Evolutionary conservation across 1,140 invertebrate species (phyloP), one percentile per base, ranked within the genome.

Genomic region (Colletes latitarsis): DNA sequence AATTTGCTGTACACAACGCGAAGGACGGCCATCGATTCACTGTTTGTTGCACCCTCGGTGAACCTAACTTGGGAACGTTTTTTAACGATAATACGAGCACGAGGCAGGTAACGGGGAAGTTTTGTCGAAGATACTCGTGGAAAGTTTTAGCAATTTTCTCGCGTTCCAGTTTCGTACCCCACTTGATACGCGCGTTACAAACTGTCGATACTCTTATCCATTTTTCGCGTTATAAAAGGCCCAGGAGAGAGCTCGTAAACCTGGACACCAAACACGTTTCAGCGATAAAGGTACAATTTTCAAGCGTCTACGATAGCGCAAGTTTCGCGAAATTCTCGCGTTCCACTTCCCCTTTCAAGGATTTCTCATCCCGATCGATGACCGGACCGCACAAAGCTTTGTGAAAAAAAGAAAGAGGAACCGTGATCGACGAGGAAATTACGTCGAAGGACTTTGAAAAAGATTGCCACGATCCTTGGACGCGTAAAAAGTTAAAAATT

Each of bases 191-290:
- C 19, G 55, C 30, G 41, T 62, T 72, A 43, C 57, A 49, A 49
- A 72, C 70, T 72, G 57, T 72, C 70, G 70, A 72, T 72, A 62
- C 70, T n/a, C 57, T 62, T 62, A 49, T 49, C 70, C 41, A 62
- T 72, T 62, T 72, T 12, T 60, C 57, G 57, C 41, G 57, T 62
- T 72, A 14, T 72, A 72, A 62, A 72, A 60, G 19, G 19, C 14
- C 12, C 19, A 55, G 53, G 55, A 30, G 70, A 60, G 41, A 9
- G 55, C 57, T 72, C 57, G 43, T 46, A 8, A 62, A 62, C 43
- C 70, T 30, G 41, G 19, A 8, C 57, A 14, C 6, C 57, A 8
- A 46, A 72, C 70, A 72, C 57, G 70, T 72, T 72, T 49, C 70
- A 9, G 14, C 70, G 21, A 72, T 72, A 62, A 49, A 49, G 49